Conservation (phyloP, 2,888 invertebrate species). For the Athetis lepigone region DNA sequence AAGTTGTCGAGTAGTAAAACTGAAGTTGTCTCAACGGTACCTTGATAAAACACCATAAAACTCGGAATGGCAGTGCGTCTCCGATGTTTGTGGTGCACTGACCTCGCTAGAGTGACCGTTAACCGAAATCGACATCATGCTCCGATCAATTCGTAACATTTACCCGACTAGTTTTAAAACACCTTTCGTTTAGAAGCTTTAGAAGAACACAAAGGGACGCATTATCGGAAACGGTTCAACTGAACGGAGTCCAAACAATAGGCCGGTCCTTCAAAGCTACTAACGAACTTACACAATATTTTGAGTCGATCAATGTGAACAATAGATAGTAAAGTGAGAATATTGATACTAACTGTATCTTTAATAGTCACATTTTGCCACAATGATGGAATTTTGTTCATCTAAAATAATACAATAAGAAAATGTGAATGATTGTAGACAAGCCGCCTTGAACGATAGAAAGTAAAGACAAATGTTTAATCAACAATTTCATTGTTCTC, state of each 20-base stretch:
- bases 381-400: slow-evolving; percentile 34
- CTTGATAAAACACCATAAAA: slow-evolving; percentile 84
- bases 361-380: slow-evolving; percentile 63
- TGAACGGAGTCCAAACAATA: slow-evolving; percentile 66
- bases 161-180: slow-evolving; percentile 61
- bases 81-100: slow-evolving; percentile 79
- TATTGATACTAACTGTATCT: slow-evolving; percentile 64
- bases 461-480: slow-evolving; percentile 18
- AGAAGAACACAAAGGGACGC: slow-evolving; percentile 53
- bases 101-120: slow-evolving; percentile 78
- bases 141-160: slow-evolving; percentile 68
- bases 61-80: slow-evolving; percentile 72
- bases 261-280: slow-evolving; percentile 68
- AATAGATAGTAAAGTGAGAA: slow-evolving; percentile 58
- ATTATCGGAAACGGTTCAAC: slow-evolving; percentile 65
- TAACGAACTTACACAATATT: slow-evolving; percentile 72
- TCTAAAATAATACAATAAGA: slow-evolving; percentile 15
- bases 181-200: slow-evolving; percentile 41
- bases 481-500: slow-evolving; percentile 16
- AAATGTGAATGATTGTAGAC: slow-evolving; percentile 6
- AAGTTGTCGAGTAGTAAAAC: slow-evolving; percentile 72
- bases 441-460: slow-evolving; percentile 9
- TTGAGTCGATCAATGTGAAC: slow-evolving; percentile 64
- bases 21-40: slow-evolving; percentile 77
- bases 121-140: slow-evolving; percentile 75